Evolutionary conservation across 2,888 invertebrate species (phyloP).

Genomic region (Aphrophora alni): DNA sequence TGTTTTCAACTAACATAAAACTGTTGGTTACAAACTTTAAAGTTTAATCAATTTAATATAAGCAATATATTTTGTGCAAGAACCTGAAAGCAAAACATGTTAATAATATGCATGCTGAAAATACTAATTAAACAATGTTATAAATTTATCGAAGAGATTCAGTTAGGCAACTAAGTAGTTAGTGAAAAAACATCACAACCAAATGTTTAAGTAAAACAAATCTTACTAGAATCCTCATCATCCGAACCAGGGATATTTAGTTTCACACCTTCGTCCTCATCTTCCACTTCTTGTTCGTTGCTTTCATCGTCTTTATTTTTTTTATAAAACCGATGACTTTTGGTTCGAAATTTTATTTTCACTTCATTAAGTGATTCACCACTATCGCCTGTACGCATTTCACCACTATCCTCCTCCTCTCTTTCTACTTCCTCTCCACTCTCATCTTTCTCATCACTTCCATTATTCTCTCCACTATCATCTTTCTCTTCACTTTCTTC

Average conservation of each 20-base stretch:
- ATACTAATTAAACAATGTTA: not conserved
- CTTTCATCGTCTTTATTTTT: conserved; percentile 4
- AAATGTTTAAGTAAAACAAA: not conserved
- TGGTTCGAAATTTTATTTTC: conserved; percentile 11
- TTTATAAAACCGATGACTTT: not conserved
- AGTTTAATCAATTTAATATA: too few species aligned
- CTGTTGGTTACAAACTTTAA: too few species aligned
- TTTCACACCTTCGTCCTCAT: conserved; percentile 11
- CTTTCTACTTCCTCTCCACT: conserved; percentile 40
- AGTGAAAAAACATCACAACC: not conserved
- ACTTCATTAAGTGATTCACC: conserved; percentile 35
- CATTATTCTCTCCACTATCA: conserved; percentile 52
- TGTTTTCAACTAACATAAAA: not conserved
- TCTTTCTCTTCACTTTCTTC: conserved; percentile 55
- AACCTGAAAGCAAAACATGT: not conserved
- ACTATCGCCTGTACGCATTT: conserved; percentile 28
- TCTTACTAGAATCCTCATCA: not conserved
- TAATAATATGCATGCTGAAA: not conserved
- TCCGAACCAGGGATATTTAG: not conserved
- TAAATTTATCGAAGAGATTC: not conserved
- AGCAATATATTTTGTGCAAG: too few species aligned
- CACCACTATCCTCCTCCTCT: not conserved
- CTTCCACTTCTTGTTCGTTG: not conserved
- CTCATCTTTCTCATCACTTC: conserved; percentile 54
- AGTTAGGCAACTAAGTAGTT: not conserved